Evolutionary conservation across 1,140 invertebrate genomes (phyloP).

Genomic region (Trichonephila inaurata): DNA sequence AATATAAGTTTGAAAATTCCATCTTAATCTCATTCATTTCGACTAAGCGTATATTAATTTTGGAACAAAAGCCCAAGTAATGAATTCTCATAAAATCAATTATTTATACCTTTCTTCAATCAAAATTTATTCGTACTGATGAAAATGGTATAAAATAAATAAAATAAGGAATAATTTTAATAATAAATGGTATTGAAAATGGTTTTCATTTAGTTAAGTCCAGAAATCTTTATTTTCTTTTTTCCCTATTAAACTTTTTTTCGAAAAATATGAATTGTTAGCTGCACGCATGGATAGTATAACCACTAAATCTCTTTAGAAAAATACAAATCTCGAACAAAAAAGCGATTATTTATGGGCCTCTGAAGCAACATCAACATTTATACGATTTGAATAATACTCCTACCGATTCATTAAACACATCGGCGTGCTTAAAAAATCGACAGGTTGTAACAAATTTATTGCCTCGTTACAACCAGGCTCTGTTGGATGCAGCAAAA

Average conservation of each 20-base stretch:
- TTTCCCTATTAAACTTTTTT: not conserved
- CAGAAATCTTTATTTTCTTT: not conserved
- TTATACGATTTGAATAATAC: slow-evolving; percentile 8
- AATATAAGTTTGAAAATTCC: too few relatives aligned
- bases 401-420: slow-evolving; percentile 41
- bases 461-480: slow-evolving; percentile 56
- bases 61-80: too few relatives aligned
- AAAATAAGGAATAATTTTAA: not conserved
- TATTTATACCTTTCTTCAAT: too few relatives aligned
- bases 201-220: not conserved
- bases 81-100: too few relatives aligned
- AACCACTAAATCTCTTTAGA: not conserved
- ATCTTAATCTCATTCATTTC: too few relatives aligned
- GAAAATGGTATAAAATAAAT: not conserved
- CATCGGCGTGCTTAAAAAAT: slow-evolving; percentile 39
- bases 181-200: not conserved
- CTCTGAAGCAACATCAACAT: slow-evolving; percentile 29
- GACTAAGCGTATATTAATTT: too few relatives aligned
- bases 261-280: not conserved
- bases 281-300: not conserved
- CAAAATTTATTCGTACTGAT: not conserved
- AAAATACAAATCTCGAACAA: not conserved
- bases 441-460: slow-evolving; percentile 51
- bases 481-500: not conserved
- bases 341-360: slow-evolving; percentile 22